Evolutionary conservation across 53 echinoderm and acorn worm genomes (phyloP).

Genomic region (Echinometra lucunter): DNA sequence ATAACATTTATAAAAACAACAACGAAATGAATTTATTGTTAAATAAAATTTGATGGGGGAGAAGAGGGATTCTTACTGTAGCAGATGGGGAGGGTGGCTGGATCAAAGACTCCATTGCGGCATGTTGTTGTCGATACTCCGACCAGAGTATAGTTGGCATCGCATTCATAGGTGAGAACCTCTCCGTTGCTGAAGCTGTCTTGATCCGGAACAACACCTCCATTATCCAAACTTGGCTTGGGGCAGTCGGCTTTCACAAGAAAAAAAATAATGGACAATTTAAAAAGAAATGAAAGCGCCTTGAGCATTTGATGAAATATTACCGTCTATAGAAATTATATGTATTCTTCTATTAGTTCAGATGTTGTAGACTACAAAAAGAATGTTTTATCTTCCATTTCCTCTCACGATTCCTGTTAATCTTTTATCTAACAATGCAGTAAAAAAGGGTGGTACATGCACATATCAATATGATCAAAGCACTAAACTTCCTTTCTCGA

Average conservation of each 20-base stretch:
- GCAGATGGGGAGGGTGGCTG: not conserved
- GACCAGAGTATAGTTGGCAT: slow-evolving; percentile 53
- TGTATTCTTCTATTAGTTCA: too few relatives aligned
- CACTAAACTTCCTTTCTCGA: too few relatives aligned
- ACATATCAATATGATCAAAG: too few relatives aligned
- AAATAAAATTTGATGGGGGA: not conserved
- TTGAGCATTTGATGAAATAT: too few relatives aligned
- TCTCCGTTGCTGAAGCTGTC: not conserved
- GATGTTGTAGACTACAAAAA: too few relatives aligned
- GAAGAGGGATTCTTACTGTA: slow-evolving; percentile 10
- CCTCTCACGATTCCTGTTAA: too few relatives aligned
- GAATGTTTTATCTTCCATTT: too few relatives aligned
- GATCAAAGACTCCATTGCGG: slow-evolving; percentile 46
- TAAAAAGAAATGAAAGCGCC: too few relatives aligned
- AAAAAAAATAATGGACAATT: not conserved
- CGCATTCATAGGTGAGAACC: slow-evolving; percentile 40
- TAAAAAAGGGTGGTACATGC: too few relatives aligned
- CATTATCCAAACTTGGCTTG: not conserved
- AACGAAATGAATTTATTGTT: not conserved
- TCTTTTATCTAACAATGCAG: too few relatives aligned
- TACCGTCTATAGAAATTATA: too few relatives aligned
- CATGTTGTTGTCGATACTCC: slow-evolving; percentile 65
- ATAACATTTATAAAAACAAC: too few relatives aligned
- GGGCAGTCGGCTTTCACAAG: not conserved
- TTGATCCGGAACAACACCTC: not conserved